phyloP scores from a whole-genome alignment of 2,113 vertebrate genomes.

The Mormyrus lacerda region DNA sequence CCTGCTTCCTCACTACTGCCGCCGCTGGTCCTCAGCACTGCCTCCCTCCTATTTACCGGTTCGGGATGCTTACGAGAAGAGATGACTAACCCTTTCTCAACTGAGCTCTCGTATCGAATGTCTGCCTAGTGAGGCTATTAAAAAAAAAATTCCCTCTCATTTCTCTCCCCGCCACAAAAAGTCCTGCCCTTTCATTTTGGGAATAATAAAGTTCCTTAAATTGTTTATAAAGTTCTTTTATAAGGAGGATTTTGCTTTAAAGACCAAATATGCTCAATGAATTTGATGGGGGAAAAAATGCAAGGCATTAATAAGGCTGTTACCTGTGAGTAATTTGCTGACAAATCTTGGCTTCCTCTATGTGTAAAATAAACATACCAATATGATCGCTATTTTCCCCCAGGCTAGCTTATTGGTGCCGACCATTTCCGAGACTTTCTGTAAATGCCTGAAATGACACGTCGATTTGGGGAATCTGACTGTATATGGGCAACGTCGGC shows the following conservation, averaged over 20 bases:
- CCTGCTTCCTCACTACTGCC: slow-evolving; percentile 16
- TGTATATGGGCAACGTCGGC: slow-evolving; percentile 59
- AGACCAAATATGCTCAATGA: not conserved
- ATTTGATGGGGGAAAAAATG: not conserved
- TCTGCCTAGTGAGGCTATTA: not conserved
- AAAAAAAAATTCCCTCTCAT: slow-evolving; percentile 21
- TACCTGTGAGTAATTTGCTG: slow-evolving; percentile 44
- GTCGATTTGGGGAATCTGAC: slow-evolving; percentile 53
- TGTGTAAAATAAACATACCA: slow-evolving; percentile 71
- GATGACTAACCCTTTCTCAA: slow-evolving; percentile 43
- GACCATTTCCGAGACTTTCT: slow-evolving; percentile 57
- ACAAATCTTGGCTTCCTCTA: slow-evolving; percentile 66
- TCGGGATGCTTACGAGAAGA: slow-evolving; percentile 46
- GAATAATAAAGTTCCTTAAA: slow-evolving; percentile 2
- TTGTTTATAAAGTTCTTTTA: not conserved
- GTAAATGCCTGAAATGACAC: slow-evolving; percentile 60
- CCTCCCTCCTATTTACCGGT: slow-evolving; percentile 45
- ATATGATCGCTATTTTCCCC: slow-evolving; percentile 61
- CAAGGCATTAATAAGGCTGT: not conserved
- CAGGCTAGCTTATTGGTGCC: slow-evolving; percentile 57
- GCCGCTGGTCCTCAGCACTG: slow-evolving; percentile 54
- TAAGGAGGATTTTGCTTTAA: not conserved
- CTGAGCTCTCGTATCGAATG: not conserved
- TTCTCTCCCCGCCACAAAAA: slow-evolving; percentile 28
- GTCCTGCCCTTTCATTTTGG: not conserved